Conservation (phyloP, 1,140 invertebrate genomes). For the Solen grandis region DNA sequence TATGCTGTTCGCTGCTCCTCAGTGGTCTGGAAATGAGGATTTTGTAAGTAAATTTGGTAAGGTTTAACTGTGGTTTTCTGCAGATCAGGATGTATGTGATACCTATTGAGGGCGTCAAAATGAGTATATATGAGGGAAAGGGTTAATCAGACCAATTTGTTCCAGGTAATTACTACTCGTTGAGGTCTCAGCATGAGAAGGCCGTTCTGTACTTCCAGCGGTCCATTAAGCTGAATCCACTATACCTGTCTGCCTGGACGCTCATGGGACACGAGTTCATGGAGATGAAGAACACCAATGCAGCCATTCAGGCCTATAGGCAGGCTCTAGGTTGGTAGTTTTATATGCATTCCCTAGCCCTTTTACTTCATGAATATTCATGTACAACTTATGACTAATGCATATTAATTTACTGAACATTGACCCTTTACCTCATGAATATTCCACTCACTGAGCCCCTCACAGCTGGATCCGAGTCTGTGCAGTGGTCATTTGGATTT, state of each 20-base stretch:
- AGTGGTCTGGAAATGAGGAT: no score
- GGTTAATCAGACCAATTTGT: no score
- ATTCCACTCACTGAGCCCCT: not conserved
- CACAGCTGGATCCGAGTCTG: not conserved
- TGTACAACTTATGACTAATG: no score
- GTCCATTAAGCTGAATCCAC: constrained; percentile 96
- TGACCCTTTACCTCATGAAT: not conserved
- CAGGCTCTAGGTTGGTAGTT: constrained; percentile 92
- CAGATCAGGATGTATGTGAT: no score
- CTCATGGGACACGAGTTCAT: constrained; percentile 99
- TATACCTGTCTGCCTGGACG: constrained; percentile 97
- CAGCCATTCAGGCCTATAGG: constrained; percentile 98
- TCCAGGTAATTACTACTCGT: constrained; percentile 98
- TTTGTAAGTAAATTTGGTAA: no score
- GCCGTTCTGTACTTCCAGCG: constrained; percentile 98
- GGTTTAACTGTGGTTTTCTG: no score
- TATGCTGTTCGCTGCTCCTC: no score
- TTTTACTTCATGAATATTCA: no score
- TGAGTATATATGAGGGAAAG: no score
- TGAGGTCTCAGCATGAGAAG: constrained; percentile 97
- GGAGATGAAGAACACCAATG: constrained; percentile 98
- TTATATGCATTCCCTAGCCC: not conserved
- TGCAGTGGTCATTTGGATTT: no score
- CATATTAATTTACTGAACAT: no score
- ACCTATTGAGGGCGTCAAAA: no score